Evolutionary conservation across 1,140 invertebrate species (phyloP).

Genomic region (Scaptomyza pallida): DNA sequence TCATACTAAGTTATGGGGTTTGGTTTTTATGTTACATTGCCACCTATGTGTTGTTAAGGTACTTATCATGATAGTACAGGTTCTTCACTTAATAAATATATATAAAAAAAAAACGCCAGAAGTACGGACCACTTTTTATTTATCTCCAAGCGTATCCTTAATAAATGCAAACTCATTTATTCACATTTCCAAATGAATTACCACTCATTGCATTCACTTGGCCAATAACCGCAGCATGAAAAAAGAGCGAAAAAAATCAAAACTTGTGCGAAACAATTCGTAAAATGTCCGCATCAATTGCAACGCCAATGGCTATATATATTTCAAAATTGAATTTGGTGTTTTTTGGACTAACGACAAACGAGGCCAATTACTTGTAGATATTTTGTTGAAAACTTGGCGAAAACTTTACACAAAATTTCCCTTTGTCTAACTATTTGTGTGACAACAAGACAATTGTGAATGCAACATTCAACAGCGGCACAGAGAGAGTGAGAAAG

Average conservation of each 20-base stretch:
- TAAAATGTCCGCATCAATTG: constrained; percentile 58
- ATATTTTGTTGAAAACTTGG: constrained; percentile 62
- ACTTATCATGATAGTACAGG: too few species aligned
- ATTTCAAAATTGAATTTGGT: constrained; percentile 66
- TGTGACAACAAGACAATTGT: constrained; percentile 27
- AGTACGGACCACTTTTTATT: too few species aligned
- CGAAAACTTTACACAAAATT: constrained; percentile 48
- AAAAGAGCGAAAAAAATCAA: not conserved
- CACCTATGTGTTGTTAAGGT: too few species aligned
- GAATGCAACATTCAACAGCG: constrained; percentile 15
- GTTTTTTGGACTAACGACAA: constrained; percentile 46
- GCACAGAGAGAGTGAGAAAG: constrained; percentile 3
- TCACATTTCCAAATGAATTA: constrained; percentile 15
- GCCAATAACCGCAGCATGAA: constrained; percentile 35
- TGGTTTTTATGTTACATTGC: too few species aligned
- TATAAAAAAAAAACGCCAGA: too few species aligned
- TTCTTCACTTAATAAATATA: too few species aligned
- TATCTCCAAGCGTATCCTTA: not conserved
- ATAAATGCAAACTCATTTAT: constrained; percentile 14
- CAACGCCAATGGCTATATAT: constrained; percentile 59
- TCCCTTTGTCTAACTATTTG: constrained; percentile 22
- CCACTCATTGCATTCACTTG: constrained; percentile 16
- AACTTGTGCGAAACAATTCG: constrained; percentile 60
- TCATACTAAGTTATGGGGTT: too few species aligned
- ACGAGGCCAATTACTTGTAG: constrained; percentile 72